Evolutionary conservation across 2,888 invertebrate genomes (phyloP), one percentile per base, ranked within the genome.

Genomic region (Leptura quadrifasciata): DNA sequence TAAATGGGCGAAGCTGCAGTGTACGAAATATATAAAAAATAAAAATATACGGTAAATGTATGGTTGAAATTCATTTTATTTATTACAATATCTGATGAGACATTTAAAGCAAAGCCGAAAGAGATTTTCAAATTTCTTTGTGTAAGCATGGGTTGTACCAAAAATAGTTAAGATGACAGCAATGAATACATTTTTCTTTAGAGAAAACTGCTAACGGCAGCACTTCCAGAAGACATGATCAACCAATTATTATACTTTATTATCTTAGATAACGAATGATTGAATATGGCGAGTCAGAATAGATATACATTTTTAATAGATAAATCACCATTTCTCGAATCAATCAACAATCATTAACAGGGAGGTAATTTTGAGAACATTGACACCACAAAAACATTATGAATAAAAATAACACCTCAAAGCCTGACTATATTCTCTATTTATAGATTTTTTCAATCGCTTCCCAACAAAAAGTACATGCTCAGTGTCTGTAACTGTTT

Each of bases 391-490:
- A 35, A 39, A 69, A 58, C 24, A 17, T 27, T 54, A 65, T 64
- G 64, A 55, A 57, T 65, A 72, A 55, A 65, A 72, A 72, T 65
- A 72, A 72, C 18, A 54, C 20, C 31, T 35, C 20, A 67, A 61
- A 31, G 17, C 31, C 70, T 65, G 64, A 24, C 67, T 47, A 35
- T 47, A 18, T 52, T 17, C 31, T 67, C 80, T 77, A 81, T 81
- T 72, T 82, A 82, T 82, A 84, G 79, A 64, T 75, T 84, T 84
- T 84, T 83, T 80, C 80, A 69, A 76, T 69, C 76, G 77, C 77
- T 72, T 76, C 75, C 80, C 63, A 63, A 65, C 73, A 72, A 79
- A 81, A 82, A 57, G 80, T 79, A 81, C 75, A 75, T 72, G 78
- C 70, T 74, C 79, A 77, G 72, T 80, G 76, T 75, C 77, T 77